Evolutionary conservation across 1,140 invertebrate genomes (phyloP), one percentile per base, ranked within the genome.

Genomic region (Oppia nitens): DNA sequence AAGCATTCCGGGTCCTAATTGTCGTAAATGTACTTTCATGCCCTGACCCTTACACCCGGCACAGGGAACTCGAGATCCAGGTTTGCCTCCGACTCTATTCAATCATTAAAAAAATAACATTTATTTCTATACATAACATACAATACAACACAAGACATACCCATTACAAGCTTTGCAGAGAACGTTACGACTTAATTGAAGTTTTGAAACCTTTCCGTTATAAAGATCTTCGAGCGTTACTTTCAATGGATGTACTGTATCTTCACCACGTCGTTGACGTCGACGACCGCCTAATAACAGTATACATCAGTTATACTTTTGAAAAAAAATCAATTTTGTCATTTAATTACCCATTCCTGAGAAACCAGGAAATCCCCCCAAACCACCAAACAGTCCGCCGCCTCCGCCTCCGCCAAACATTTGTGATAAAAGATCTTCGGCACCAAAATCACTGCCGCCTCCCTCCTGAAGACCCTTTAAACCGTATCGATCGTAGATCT

Each of bases 391-490:
- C 11, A 69, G 69, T 32, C 72, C 71, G 76, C 81, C 73, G 56
- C 79, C 76, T 11, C 68, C 69, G 29, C 72, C 71, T 77, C 81
- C 73, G 56, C 79, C 76, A 70, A 83, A 82, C 47, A 83, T 67
- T 59, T 81, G 76, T 26, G 78, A 78, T 60, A 83, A 76, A 17
- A 83, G 65, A 62, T 82, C 81, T 66, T 80, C 79, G 28, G 69
- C 62, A 50, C 57, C 47, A 20, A 61, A 48, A 53, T 79, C 79
- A 61, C 77, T 75, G 14, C 73, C 77, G 49, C 81, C 82, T n/a
- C 69, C 68, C 67, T 84, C 83, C 72, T 85, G 82, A 58, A 88
- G 68, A 4, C 82, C 85, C 71, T 87, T 84, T 25, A 91, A 65
- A 1, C 85, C 85, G 73, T 79, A 79, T 64, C 77, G 77, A 69